Percentiles rank a stretch among this genome's conserved stretches.
These are phyloP conservation scores for Danaus melanippus DNA, from an alignment of 1,140 invertebrate genomes.

Conservation along the genomic window DNA sequence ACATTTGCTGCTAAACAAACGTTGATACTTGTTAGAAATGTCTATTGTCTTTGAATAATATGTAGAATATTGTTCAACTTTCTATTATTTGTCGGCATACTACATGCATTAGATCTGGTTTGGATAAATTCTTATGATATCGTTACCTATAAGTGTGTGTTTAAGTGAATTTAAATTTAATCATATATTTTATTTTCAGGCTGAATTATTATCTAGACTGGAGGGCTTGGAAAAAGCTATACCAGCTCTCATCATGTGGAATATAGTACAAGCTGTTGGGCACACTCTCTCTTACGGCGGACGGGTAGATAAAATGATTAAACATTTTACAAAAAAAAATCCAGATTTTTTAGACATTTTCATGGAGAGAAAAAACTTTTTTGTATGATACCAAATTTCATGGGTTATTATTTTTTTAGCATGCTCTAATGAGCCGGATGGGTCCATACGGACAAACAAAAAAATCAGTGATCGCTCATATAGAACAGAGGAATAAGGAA, in stretches of 20 bases:
- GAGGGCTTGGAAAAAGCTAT: slow-evolving; percentile 76
- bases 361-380: no score
- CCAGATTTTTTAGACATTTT: no score
- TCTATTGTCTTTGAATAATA: no score
- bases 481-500: slow-evolving; percentile 14
- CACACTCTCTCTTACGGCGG: slow-evolving; percentile 31
- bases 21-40: no score
- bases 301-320: slow-evolving; percentile 27
- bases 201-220: slow-evolving; percentile 73
- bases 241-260: slow-evolving; percentile 77
- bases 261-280: slow-evolving; percentile 62
- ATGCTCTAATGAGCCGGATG: slow-evolving; percentile 38
- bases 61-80: no score
- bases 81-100: no score
- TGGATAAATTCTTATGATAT: no score
- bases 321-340: no score
- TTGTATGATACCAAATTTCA: slow-evolving; percentile 1
- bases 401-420: slow-evolving; percentile 30
- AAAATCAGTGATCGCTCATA: slow-evolving; percentile 24
- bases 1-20: no score
- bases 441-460: slow-evolving; percentile 32
- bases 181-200: slow-evolving; percentile 50
- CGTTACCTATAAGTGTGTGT: no score
- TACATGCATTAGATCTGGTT: no score
- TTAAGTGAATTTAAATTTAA: neutral